Evolutionary conservation across 92 coral and sea anemone species (phyloP).

Genomic region (Umimayanthus chanpuru): DNA sequence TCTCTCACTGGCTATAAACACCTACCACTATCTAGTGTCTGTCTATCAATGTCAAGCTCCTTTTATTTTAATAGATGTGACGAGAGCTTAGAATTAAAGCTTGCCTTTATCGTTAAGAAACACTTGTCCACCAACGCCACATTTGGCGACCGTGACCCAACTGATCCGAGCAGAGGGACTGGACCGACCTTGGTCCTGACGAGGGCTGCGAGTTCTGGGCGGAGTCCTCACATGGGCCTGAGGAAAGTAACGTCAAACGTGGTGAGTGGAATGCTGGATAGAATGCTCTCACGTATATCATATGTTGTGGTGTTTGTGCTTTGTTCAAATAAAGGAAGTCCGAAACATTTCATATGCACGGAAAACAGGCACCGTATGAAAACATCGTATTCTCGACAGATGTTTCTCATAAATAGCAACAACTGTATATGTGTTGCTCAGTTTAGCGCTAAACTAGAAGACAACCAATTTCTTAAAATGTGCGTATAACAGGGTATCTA

Average conservation of each 20-base stretch:
- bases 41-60: too few relatives aligned
- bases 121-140: constrained; percentile 82
- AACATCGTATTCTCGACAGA: too few relatives aligned
- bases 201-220: constrained; percentile 52
- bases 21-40: too few relatives aligned
- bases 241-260: neutral
- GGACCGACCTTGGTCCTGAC: constrained; percentile 56
- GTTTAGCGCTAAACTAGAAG: too few relatives aligned
- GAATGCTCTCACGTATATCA: neutral
- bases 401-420: too few relatives aligned
- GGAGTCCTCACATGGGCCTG: constrained; percentile 27
- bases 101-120: constrained; percentile 77
- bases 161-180: constrained; percentile 86
- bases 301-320: neutral
- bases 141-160: constrained; percentile 78
- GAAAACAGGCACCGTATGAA: neutral
- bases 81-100: neutral
- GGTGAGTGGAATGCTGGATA: neutral
- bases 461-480: too few relatives aligned
- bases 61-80: too few relatives aligned
- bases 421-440: too few relatives aligned
- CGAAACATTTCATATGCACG: neutral
- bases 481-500: too few relatives aligned
- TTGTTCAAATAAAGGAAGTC: neutral
- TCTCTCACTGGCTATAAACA: too few relatives aligned